Base-by-base conservation (phyloP, 2,888 invertebrate genomes). In the Chrysopilus asiliformis region DNA sequence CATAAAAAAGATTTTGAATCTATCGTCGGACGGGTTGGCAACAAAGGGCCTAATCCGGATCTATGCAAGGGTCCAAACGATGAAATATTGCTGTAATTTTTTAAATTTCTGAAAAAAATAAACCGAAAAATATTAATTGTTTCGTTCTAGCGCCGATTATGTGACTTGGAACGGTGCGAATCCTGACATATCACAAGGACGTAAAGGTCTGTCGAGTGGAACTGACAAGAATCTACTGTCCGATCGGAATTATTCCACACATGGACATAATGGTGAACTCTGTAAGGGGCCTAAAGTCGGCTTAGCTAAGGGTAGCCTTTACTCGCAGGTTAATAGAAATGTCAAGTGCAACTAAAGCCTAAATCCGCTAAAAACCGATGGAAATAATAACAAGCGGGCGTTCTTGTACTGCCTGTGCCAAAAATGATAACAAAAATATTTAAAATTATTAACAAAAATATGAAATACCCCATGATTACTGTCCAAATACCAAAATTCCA, bases 141-240 rank as follows among this genome's bases (percentile, higher is more conserved):
- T 35, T 9, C 4, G 22, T 45, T 43, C 38, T 53, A 86, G 85
- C 40, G 75, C 76, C 43, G 84, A 86, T 53, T 87, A 87, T 53
- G 71, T 84, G 32, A 76, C 83, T 4, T 86, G 86, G 85, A 78
- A 79, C 45, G 86, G 86, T 1, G 78, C 84, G 0, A 79, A 85
- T 58, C 73, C 76, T 0, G 70, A 68, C 32, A 59, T 77, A 12
- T 60, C 70, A 6, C 58, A 60, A 17, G 74, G 72, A 1, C 57
- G 65, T n/a, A 58, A 64, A 39, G 56, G 58, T 20, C 28, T 67
- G 2, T 66, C 69, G 0, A 63, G 64, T 36, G 79, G 81, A 2
- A 66, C 74, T 2, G 68, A 78, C 44, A 53, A 66, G 19, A 66
- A 64, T 1, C 38, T 54, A 1, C 45, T 52, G 3, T 45, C 52